phyloP scores from a whole-genome alignment of 2,113 vertebrate species.

The Tamias sibiricus region DNA sequence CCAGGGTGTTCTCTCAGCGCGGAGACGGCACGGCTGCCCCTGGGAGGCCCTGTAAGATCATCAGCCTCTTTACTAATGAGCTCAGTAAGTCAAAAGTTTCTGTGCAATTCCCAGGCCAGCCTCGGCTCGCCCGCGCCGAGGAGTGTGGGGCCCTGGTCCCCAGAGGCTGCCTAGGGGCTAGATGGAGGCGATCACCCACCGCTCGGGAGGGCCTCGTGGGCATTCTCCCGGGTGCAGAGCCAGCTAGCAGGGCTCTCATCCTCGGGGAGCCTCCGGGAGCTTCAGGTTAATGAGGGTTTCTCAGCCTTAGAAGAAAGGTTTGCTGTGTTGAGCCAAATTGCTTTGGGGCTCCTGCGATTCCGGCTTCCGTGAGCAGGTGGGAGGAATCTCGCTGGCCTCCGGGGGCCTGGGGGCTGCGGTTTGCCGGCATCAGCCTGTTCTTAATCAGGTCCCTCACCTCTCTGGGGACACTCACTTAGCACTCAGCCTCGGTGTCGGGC shows the following conservation, averaged over 20 bases:
- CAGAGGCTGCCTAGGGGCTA: neutral
- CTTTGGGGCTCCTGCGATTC: neutral
- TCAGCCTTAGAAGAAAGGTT: neutral
- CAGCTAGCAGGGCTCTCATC: neutral
- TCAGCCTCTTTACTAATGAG: slow-evolving; percentile 19
- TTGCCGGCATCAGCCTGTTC: rapidly evolving
- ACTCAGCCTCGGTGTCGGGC: too few relatives aligned
- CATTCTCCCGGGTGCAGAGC: rapidly evolving
- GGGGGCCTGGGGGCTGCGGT: neutral
- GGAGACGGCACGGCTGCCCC: neutral
- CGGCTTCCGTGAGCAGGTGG: neutral
- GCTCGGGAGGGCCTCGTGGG: neutral
- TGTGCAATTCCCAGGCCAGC: neutral
- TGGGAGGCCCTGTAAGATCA: neutral
- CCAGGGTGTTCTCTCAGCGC: neutral
- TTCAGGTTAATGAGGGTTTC: slow-evolving; percentile 29
- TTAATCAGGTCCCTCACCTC: neutral
- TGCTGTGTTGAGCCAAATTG: neutral
- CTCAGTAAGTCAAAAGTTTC: slow-evolving; percentile 13
- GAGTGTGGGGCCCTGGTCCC: neutral
- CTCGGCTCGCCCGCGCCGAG: neutral
- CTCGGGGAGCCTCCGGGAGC: neutral
- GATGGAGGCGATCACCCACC: neutral
- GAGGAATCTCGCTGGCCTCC: rapidly evolving
- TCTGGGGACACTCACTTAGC: neutral